phyloP scores from a whole-genome alignment of 1,140 invertebrate species.

The Drosophila miranda region DNA sequence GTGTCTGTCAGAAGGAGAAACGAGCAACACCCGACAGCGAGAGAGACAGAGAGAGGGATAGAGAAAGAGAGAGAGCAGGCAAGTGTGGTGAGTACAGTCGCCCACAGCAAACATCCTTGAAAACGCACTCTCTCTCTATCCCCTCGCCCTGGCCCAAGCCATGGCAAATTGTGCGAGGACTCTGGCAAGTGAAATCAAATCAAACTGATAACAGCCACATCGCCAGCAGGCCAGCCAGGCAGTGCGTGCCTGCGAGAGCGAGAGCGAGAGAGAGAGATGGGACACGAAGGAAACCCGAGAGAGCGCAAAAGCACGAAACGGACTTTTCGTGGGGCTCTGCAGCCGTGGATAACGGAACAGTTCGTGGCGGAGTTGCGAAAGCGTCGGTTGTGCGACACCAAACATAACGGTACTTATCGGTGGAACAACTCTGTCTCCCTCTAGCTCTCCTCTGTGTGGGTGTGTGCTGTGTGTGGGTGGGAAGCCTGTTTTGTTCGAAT shows the following conservation, averaged over 20 bases:
- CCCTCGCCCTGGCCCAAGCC: conserved; percentile 52
- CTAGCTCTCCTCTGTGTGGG: conserved; percentile 5
- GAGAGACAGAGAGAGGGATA: conserved; percentile 10
- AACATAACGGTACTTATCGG: conserved; percentile 21
- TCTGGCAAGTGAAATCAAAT: conserved; percentile 61
- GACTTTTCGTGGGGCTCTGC: conserved; percentile 26
- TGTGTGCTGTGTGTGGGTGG: conserved; percentile 25
- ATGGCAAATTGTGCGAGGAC: conserved; percentile 71
- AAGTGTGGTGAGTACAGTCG: conserved; percentile 60
- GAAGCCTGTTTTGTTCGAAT: conserved; percentile 28
- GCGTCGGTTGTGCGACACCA: conserved; percentile 63
- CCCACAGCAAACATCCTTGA: conserved; percentile 46
- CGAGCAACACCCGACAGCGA: conserved; percentile 28
- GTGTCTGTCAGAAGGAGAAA: conserved; percentile 43
- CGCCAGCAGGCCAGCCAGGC: conserved; percentile 2
- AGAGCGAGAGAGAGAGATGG: conserved; percentile 10
- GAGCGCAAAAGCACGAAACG: conserved; percentile 27
- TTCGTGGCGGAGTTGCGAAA: conserved; percentile 75
- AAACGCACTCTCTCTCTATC: conserved; percentile 17
- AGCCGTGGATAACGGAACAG: conserved; percentile 60
- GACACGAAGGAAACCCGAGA: conserved; percentile 5
- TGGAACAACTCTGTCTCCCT: background rate
- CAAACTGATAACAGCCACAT: conserved; percentile 65
- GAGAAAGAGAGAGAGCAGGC: conserved; percentile 28
- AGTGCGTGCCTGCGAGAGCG: conserved; percentile 24